Evolutionary conservation across 2,888 invertebrate genomes (phyloP).

Genomic region (Lasioglossum lativentre): DNA sequence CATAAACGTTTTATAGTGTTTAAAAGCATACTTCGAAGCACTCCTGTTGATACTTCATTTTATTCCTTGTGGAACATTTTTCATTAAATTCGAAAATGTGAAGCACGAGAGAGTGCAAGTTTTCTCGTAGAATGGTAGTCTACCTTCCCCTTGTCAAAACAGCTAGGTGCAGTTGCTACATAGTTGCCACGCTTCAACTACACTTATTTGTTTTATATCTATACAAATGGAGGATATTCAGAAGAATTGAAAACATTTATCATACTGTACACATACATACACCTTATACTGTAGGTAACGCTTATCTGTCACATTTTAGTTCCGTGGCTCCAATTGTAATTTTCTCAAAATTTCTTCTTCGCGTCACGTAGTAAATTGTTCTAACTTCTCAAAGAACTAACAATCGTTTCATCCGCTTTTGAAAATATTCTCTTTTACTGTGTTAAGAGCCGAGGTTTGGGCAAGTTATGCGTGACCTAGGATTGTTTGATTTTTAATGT

Average conservation of each 20-base stretch:
- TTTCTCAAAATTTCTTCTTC: background rate
- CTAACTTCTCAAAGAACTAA: background rate
- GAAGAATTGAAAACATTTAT: no score
- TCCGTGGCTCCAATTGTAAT: background rate
- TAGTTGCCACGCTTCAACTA: background rate
- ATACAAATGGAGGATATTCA: no score
- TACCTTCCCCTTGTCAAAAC: no score
- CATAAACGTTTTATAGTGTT: background rate
- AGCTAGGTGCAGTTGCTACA: no score
- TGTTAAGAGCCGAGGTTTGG: no score
- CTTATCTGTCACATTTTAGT: no score
- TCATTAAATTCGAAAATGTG: background rate
- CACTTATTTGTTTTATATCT: background rate
- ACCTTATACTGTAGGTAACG: no score
- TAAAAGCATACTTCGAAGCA: background rate
- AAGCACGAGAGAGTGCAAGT: background rate
- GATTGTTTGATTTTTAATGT: no score
- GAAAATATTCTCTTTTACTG: background rate
- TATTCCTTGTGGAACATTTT: background rate
- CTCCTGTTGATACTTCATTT: background rate
- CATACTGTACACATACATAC: no score
- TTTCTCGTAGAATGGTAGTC: background rate
- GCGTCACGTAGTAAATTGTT: background rate
- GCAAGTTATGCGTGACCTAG: no score
- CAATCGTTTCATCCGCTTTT: background rate